Percentiles rank a stretch among this genome's conserved stretches.
Evolutionary conservation across 1,140 invertebrate genomes (phyloP).

Genomic region (Drosophila subobscura): DNA sequence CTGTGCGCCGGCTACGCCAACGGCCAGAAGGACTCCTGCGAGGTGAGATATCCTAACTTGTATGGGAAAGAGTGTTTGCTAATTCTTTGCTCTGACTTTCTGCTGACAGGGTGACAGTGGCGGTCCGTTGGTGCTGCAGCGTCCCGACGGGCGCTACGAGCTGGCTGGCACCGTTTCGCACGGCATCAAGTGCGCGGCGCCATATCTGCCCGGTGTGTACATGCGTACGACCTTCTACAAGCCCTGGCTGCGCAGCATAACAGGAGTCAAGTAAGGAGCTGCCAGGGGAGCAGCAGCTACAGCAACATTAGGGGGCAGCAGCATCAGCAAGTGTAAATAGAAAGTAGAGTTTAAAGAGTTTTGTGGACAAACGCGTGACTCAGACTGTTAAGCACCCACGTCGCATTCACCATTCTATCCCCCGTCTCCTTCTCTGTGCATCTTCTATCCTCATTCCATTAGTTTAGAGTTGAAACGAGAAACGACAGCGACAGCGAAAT

Average conservation of each 20-base stretch:
- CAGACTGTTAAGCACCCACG: conserved; percentile 34
- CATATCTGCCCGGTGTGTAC: conserved; percentile 94
- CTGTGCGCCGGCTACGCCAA: conserved; percentile 97
- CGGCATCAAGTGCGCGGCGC: conserved; percentile 96
- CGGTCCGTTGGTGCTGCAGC: conserved; percentile 93
- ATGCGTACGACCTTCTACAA: conserved; percentile 96
- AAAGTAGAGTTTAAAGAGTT: conserved; percentile 63
- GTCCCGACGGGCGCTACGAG: conserved; percentile 93
- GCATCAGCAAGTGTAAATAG: conserved; percentile 71
- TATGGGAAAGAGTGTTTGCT: conserved; percentile 6
- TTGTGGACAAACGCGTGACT: conserved; percentile 21
- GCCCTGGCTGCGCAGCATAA: conserved; percentile 94
- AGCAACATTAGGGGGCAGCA: not conserved
- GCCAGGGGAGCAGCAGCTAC: not conserved
- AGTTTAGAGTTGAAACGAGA: conserved; percentile 55
- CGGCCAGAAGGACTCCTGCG: conserved; percentile 96
- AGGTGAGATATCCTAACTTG: conserved; percentile 86
- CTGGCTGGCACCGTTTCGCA: conserved; percentile 97
- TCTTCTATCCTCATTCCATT: conserved; percentile 38
- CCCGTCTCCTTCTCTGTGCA: not conserved
- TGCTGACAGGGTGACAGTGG: conserved; percentile 94
- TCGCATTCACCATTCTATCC: conserved; percentile 29
- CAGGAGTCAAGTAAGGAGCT: conserved; percentile 86
- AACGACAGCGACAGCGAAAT: conserved; percentile 42
- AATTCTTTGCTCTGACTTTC: conserved; percentile 3